Conservation (phyloP, 1,140 invertebrate species). For the Drosophila watanabei region DNA sequence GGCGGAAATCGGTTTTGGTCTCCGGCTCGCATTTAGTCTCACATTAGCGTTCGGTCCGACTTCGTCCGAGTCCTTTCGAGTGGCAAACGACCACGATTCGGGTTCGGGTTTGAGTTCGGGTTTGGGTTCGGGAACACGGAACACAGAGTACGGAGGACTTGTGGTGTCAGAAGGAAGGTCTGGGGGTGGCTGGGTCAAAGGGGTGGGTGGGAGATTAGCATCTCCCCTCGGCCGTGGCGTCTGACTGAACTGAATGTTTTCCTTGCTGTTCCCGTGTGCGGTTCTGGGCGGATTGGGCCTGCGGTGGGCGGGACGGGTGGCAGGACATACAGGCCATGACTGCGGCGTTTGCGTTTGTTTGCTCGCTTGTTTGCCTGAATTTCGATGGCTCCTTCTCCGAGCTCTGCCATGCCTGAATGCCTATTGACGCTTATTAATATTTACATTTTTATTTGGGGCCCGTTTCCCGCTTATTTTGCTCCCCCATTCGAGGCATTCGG, state of each 20-base stretch:
- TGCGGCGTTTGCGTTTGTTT: constrained; percentile 48
- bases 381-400: constrained; percentile 24
- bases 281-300: constrained; percentile 6
- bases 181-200: constrained; percentile 8
- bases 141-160: background rate
- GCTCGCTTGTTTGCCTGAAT: constrained; percentile 64
- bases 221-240: constrained; percentile 20
- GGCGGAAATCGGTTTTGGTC: too few relatives aligned
- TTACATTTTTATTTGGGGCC: constrained; percentile 82
- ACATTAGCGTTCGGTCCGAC: constrained; percentile 70
- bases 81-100: constrained; percentile 48
- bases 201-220: constrained; percentile 52
- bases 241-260: constrained; percentile 49
- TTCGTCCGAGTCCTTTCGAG: constrained; percentile 48
- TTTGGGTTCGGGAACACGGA: background rate
- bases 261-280: constrained; percentile 26
- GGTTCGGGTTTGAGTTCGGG: background rate
- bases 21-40: constrained; percentile 73
- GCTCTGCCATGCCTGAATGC: constrained; percentile 55
- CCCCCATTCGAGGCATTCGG: constrained; percentile 45
- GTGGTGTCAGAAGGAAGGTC: background rate
- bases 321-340: constrained; percentile 13
- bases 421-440: constrained; percentile 85
- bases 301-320: background rate
- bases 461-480: constrained; percentile 54